phyloP scores from a whole-genome alignment of 2,113 vertebrate species.

The Oryzias woworae region DNA sequence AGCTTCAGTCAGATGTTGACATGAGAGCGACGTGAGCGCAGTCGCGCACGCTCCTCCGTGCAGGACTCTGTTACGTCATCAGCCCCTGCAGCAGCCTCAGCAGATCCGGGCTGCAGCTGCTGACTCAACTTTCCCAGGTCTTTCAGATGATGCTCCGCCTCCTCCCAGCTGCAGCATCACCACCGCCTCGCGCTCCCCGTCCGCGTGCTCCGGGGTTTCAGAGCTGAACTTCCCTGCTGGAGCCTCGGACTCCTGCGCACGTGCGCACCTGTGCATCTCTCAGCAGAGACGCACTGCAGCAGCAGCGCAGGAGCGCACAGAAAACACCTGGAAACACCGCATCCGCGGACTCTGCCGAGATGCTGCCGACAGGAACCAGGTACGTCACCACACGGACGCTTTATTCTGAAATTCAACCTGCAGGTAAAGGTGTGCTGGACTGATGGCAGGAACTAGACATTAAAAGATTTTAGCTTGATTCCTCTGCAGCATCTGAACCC shows the following conservation, averaged over 20 bases:
- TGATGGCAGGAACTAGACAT: no score
- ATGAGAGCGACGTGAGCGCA: no score
- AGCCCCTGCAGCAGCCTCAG: conserved; percentile 44
- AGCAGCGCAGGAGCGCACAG: conserved; percentile 42
- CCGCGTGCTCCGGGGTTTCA: conserved; percentile 41
- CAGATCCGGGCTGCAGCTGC: conserved; percentile 9
- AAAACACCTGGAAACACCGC: conserved; percentile 33
- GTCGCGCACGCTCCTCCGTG: neutral
- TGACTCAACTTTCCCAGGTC: conserved; percentile 36
- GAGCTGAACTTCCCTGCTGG: conserved; percentile 11
- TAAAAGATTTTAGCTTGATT: no score
- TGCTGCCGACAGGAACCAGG: conserved; percentile 56
- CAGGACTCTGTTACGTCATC: conserved; percentile 34
- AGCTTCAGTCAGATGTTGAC: no score
- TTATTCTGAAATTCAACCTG: no score
- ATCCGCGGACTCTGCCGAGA: conserved; percentile 41
- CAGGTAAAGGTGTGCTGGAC: no score
- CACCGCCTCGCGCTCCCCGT: conserved; percentile 28
- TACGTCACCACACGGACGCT: conserved; percentile 30
- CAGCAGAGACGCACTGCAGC: conserved; percentile 71
- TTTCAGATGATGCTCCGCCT: conserved; percentile 33
- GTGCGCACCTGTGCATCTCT: conserved; percentile 59
- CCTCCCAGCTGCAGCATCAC: conserved; percentile 28
- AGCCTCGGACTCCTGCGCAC: conserved; percentile 19
- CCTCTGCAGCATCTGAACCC: no score